These are phyloP conservation scores for Chelon labrosus DNA, from an alignment of 2,797 vertebrate species.

Conservation along the genomic window DNA sequence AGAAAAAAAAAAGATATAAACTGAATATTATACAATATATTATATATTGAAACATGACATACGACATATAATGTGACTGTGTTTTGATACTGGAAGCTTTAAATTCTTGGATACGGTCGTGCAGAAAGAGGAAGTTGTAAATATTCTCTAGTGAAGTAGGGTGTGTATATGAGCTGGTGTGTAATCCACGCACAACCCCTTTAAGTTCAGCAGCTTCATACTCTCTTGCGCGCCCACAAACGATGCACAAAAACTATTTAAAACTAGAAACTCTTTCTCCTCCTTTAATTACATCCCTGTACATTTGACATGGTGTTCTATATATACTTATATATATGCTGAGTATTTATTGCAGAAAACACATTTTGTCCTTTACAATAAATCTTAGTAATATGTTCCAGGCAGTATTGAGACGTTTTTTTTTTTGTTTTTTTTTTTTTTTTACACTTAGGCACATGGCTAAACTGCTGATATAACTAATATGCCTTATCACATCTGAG, in stretches of 20 bases:
- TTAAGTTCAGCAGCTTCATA: conserved; percentile 73
- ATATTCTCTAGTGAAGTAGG: conserved; percentile 68
- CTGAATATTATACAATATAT: conserved; percentile 71
- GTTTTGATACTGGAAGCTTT: conserved; percentile 87
- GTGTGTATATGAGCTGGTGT: conserved; percentile 66
- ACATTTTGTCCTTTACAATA: conserved; percentile 58
- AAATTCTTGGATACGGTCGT: conserved; percentile 69
- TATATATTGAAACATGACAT: conserved; percentile 78
- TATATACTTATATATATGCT: conserved; percentile 66
- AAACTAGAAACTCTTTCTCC: conserved; percentile 33
- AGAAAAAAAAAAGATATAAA: conserved; percentile 51
- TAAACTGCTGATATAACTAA: conserved; percentile 80
- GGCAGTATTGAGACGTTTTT: conserved; percentile 67
- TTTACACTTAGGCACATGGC: conserved; percentile 69
- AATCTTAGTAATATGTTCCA: conserved; percentile 75
- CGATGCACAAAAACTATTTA: conserved; percentile 49
- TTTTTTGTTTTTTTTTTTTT: too few species aligned
- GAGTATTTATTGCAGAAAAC: conserved; percentile 75
- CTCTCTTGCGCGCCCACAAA: conserved; percentile 37
- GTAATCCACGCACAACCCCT: conserved; percentile 70
- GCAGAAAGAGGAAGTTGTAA: conserved; percentile 71
- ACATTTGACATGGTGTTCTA: conserved; percentile 80
- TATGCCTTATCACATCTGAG: conserved; percentile 82
- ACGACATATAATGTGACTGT: conserved; percentile 68
- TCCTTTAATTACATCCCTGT: conserved; percentile 68